Conservation (phyloP, 2,113 vertebrate species). For the Silurus asotus region DNA sequence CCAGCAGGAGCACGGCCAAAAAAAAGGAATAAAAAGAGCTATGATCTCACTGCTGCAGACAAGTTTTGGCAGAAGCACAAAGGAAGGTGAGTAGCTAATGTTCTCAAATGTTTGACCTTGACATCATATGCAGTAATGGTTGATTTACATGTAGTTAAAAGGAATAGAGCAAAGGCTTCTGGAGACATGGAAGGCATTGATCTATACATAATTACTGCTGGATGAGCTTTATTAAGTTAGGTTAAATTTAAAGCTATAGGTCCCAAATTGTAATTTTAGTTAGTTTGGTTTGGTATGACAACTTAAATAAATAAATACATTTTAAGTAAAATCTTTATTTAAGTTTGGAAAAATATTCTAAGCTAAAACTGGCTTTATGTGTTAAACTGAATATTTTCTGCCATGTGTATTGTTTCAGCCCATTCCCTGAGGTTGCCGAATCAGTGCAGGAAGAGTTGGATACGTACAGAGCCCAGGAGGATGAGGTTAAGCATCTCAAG, state of each 20-base stretch:
- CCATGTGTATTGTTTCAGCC: constrained; percentile 70
- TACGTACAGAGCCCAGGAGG: constrained; percentile 91
- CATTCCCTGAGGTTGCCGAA: constrained; percentile 96
- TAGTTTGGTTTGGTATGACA: not conserved
- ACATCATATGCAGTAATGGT: not conserved
- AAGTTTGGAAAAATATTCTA: not conserved
- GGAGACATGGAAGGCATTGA: not conserved
- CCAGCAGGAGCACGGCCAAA: constrained; percentile 93
- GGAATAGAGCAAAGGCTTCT: not conserved
- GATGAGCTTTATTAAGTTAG: not conserved
- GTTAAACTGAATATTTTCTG: not conserved
- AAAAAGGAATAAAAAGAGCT: constrained; percentile 92
- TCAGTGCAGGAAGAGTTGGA: constrained; percentile 95
- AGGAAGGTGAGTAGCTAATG: constrained; percentile 82
- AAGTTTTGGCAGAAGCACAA: constrained; percentile 98
- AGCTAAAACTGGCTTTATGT: not conserved
- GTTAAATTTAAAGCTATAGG: not conserved
- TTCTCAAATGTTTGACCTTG: not conserved
- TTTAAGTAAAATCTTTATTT: not conserved
- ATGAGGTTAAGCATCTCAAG: constrained; percentile 95
- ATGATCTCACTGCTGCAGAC: constrained; percentile 92
- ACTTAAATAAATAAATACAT: not conserved
- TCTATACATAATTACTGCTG: not conserved
- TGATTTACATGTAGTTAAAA: not conserved
- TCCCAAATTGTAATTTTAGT: not conserved